Percentiles rank a stretch among this genome's conserved stretches.
Evolutionary conservation across 2,888 invertebrate genomes (phyloP).

Genomic region (Oscheius onirici): DNA sequence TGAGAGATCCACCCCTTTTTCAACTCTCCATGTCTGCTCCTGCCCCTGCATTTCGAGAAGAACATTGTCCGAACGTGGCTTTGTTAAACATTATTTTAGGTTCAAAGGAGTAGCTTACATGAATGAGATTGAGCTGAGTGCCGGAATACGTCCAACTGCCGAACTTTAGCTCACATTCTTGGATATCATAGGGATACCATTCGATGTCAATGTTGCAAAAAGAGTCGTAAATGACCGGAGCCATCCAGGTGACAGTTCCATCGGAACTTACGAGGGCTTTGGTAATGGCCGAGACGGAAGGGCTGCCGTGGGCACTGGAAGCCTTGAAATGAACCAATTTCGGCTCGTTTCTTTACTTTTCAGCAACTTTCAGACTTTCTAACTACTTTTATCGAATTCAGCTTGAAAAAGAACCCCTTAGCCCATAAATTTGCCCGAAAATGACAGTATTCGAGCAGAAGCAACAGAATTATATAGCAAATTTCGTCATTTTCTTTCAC

Average conservation of each 20-base stretch:
- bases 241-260: conserved; percentile 62
- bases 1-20: conserved; percentile 29
- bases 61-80: conserved; percentile 54
- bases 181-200: conserved; percentile 70
- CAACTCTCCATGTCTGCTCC: conserved; percentile 68
- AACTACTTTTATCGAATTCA: no score
- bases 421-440: no score
- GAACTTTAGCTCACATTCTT: conserved; percentile 69
- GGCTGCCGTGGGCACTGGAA: conserved; percentile 68
- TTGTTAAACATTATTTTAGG: not conserved
- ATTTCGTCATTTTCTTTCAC: no score
- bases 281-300: conserved; percentile 62
- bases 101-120: conserved; percentile 49
- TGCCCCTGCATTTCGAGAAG: conserved; percentile 46
- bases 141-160: conserved; percentile 71
- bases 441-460: no score
- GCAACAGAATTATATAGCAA: no score
- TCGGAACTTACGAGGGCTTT: conserved; percentile 62
- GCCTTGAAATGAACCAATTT: no score
- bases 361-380: no score
- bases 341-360: no score
- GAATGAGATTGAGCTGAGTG: conserved; percentile 67
- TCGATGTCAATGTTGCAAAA: conserved; percentile 70
- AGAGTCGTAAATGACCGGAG: conserved; percentile 68
- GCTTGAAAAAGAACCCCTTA: no score